Evolutionary conservation across 1,140 invertebrate genomes (phyloP).

Genomic region (Dermatophagoides farinae): DNA sequence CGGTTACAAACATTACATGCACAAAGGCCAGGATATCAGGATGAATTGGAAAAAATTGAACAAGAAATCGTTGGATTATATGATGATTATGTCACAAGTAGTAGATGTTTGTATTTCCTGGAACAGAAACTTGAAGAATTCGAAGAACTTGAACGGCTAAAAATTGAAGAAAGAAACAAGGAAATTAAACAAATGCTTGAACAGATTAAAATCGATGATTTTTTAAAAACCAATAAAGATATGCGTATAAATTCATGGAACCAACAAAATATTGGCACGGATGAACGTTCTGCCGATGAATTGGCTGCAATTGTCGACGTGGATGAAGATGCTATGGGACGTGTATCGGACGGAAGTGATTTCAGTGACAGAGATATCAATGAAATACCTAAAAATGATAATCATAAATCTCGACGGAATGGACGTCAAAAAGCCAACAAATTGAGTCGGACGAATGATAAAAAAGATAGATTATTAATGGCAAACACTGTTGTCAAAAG

Average conservation of each 20-base stretch:
- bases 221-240: slow-evolving; percentile 23
- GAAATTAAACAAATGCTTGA: slow-evolving; percentile 32
- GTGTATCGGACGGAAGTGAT: neutral
- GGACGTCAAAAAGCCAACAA: neutral
- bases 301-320: neutral
- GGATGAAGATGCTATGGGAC: neutral
- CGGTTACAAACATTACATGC: slow-evolving; percentile 74
- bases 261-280: slow-evolving; percentile 20
- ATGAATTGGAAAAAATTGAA: slow-evolving; percentile 83
- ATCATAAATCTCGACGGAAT: neutral
- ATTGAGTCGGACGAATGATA: neutral
- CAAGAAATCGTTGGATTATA: slow-evolving; percentile 62
- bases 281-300: slow-evolving; percentile 7
- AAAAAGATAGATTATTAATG: neutral
- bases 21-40: slow-evolving; percentile 89
- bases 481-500: neutral
- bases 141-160: slow-evolving; percentile 43
- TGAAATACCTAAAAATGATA: slow-evolving; percentile 18
- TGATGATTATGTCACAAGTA: slow-evolving; percentile 63
- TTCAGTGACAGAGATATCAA: slow-evolving; percentile 9
- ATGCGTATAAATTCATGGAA: neutral
- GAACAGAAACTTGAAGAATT: slow-evolving; percentile 51
- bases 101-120: slow-evolving; percentile 62
- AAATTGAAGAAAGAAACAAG: slow-evolving; percentile 34
- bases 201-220: slow-evolving; percentile 29